Conservation (phyloP, 2,113 vertebrate genomes). For the Corythornis madagascariensis region DNA sequence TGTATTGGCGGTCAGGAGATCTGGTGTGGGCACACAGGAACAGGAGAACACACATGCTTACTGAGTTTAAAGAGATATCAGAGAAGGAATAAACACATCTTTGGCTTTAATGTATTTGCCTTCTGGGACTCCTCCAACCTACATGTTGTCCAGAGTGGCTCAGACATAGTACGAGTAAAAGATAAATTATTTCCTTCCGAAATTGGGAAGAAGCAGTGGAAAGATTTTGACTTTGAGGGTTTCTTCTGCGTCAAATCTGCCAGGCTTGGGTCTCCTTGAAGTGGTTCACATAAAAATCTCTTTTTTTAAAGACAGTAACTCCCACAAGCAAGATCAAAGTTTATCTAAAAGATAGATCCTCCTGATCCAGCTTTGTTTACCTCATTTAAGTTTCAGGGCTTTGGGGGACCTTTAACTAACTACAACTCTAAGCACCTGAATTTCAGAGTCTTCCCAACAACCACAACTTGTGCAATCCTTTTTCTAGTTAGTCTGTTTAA, state of each 20-base stretch:
- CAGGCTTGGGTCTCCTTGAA: not conserved
- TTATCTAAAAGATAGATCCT: not conserved
- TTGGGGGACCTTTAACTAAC: not conserved
- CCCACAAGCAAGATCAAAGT: not conserved
- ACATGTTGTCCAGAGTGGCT: not conserved
- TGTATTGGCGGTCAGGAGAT: not conserved
- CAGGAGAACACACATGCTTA: not conserved
- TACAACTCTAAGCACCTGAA: not conserved
- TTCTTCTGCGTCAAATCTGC: not conserved
- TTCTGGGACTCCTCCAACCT: not conserved
- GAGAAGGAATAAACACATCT: conserved; percentile 13
- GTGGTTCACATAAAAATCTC: not conserved
- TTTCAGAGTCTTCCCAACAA: not conserved
- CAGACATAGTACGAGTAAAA: not conserved
- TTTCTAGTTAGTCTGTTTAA: not conserved
- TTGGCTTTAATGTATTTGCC: not conserved
- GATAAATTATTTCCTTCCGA: not conserved
- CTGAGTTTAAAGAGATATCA: not conserved
- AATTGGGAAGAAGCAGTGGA: not conserved
- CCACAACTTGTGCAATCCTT: not conserved
- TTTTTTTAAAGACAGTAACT: not conserved
- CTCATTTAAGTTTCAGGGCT: not conserved
- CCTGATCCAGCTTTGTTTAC: not conserved
- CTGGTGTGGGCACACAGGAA: not conserved
- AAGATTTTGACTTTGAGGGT: not conserved